These are phyloP conservation scores for Manis pentadactyla DNA, from an alignment of 2,797 vertebrate species.

Conservation along the genomic window DNA sequence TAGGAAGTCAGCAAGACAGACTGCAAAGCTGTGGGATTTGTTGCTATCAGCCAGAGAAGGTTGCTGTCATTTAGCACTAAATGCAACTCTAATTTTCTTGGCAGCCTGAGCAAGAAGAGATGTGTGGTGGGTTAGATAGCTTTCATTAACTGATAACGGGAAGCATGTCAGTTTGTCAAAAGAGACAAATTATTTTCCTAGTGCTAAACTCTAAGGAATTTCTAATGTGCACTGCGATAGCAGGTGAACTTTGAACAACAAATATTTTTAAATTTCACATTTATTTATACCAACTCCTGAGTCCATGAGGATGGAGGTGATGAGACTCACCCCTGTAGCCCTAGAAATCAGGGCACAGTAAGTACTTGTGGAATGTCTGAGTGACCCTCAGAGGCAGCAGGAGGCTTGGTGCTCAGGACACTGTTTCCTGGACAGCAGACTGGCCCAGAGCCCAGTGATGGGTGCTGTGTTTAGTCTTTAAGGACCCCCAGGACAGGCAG, in stretches of 20 bases:
- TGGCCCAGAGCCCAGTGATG: neutral
- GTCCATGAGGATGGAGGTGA: neutral
- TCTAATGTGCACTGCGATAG: neutral
- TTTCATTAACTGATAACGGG: constrained; percentile 39
- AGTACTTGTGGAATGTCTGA: neutral
- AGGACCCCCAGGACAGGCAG: neutral
- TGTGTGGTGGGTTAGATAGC: neutral
- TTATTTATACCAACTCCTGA: neutral
- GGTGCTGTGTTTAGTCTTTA: neutral
- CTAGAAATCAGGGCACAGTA: neutral
- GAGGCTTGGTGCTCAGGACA: neutral
- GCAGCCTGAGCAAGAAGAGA: neutral
- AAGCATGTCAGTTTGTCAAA: constrained; percentile 22
- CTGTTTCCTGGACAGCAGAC: neutral
- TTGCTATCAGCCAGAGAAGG: neutral
- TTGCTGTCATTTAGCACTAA: neutral
- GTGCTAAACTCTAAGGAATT: constrained; percentile 3
- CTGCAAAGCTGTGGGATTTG: neutral
- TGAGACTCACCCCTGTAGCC: neutral
- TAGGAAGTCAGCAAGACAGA: neutral
- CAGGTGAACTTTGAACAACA: neutral
- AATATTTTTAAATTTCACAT: neutral
- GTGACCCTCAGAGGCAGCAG: neutral
- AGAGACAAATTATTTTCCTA: constrained; percentile 43
- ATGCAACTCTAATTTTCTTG: constrained; percentile 49